Evolutionary conservation across 1,140 invertebrate species (phyloP).

Genomic region (Apis dorsata): DNA sequence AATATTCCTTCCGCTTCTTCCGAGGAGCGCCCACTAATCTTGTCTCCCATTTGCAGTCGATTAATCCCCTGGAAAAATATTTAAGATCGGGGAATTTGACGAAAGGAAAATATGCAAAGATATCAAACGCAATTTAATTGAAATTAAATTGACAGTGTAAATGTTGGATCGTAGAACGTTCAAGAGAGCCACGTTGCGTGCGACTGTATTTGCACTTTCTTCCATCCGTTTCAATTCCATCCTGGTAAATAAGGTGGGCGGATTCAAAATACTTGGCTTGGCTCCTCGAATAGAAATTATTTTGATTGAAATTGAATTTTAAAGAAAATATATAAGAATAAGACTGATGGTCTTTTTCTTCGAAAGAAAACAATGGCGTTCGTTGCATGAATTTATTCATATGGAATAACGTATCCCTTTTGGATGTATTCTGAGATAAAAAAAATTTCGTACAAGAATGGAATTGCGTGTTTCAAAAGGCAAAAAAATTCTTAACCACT

Average conservation of each 20-base stretch:
- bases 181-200: background rate
- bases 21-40: conserved; percentile 46
- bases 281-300: too few relatives aligned
- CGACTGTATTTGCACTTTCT: background rate
- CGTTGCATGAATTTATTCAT: background rate
- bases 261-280: background rate
- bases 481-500: background rate
- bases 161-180: background rate
- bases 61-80: conserved; percentile 69
- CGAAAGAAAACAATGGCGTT: background rate
- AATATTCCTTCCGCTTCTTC: conserved; percentile 51
- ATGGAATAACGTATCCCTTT: background rate
- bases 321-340: background rate
- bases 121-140: background rate
- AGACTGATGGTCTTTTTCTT: fast-evolving
- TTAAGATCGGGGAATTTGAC: background rate
- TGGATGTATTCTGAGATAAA: background rate
- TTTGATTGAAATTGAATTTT: background rate
- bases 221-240: background rate
- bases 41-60: conserved; percentile 73
- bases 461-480: background rate
- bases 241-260: background rate
- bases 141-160: background rate
- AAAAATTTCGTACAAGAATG: background rate
- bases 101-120: background rate